Conservation (phyloP, 2,888 invertebrate species). For the Cheilosia soror region DNA sequence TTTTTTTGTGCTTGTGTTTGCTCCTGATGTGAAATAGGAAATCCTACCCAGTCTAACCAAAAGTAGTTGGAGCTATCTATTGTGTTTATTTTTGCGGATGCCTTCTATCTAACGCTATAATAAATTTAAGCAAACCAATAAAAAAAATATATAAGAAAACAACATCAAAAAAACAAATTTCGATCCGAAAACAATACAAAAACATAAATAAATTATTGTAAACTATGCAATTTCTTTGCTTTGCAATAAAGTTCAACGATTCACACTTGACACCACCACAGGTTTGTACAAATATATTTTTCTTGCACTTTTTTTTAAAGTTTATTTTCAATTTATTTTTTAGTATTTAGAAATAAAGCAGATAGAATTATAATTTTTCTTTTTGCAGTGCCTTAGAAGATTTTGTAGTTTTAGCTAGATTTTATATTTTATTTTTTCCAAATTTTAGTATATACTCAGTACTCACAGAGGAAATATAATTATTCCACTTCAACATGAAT, state of each 20-base stretch:
- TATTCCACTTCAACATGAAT: too few species aligned
- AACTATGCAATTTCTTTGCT: conserved; percentile 61
- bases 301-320: conserved; percentile 8
- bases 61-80: conserved; percentile 80
- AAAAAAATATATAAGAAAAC: conserved; percentile 20
- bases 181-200: conserved; percentile 28
- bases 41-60: conserved; percentile 83
- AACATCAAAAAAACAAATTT: conserved; percentile 34
- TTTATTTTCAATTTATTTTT: conserved; percentile 35
- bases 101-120: conserved; percentile 71
- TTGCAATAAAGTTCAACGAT: conserved; percentile 69
- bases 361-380: not conserved
- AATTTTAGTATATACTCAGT: too few species aligned
- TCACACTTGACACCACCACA: conserved; percentile 64
- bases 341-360: not conserved
- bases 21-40: conserved; percentile 80
- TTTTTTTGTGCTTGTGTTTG: conserved; percentile 79
- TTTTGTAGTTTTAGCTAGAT: not conserved
- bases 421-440: too few species aligned
- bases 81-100: conserved; percentile 77
- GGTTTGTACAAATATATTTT: conserved; percentile 64
- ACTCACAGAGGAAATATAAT: too few species aligned
- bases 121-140: conserved; percentile 50
- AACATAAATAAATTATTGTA: conserved; percentile 37
- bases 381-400: not conserved